These are phyloP conservation scores for Drosophila mimica DNA, from an alignment of 2,888 invertebrate genomes.

Conservation along the genomic window DNA sequence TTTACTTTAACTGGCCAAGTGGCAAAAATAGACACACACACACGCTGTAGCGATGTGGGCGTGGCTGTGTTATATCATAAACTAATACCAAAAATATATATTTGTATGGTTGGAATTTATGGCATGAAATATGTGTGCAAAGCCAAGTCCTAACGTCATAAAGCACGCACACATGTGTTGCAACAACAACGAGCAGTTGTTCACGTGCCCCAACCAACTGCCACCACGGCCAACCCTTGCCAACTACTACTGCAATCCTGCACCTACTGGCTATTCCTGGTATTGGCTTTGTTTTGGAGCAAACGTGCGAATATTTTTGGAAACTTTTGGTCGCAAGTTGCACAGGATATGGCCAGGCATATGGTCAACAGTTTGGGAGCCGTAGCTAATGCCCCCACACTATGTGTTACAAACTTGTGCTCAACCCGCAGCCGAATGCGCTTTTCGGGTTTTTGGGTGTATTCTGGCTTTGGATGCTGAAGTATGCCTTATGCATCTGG, in stretches of 20 bases:
- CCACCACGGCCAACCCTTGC: background rate
- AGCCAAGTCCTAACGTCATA: conserved; percentile 48
- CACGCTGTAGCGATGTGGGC: conserved; percentile 14
- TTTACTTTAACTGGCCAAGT: conserved; percentile 37
- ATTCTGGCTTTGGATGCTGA: conserved; percentile 57
- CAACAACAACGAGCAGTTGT: conserved; percentile 12
- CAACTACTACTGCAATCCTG: background rate
- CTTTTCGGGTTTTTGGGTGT: conserved; percentile 53
- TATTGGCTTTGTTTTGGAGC: conserved; percentile 67
- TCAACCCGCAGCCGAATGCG: conserved; percentile 30
- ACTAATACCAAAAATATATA: conserved; percentile 49
- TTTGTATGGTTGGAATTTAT: conserved; percentile 61
- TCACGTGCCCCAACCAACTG: background rate
- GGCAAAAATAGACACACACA: conserved; percentile 41
- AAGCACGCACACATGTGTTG: conserved; percentile 61
- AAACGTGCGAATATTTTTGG: conserved; percentile 78
- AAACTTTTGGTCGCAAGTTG: conserved; percentile 76
- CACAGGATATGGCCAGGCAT: conserved; percentile 73
- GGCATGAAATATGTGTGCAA: conserved; percentile 69
- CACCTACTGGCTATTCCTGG: conserved; percentile 3
- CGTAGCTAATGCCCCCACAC: conserved; percentile 29
- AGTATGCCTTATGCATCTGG: conserved; percentile 76
- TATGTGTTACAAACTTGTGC: conserved; percentile 46
- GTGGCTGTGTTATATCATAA: conserved; percentile 55
- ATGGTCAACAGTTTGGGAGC: conserved; percentile 34